A percentile compares a stretch with the other conserved stretches of the same genome.
These are phyloP conservation scores for Euspilapteryx auroguttella DNA, from an alignment of 2,888 invertebrate species.

Conservation along the genomic window DNA sequence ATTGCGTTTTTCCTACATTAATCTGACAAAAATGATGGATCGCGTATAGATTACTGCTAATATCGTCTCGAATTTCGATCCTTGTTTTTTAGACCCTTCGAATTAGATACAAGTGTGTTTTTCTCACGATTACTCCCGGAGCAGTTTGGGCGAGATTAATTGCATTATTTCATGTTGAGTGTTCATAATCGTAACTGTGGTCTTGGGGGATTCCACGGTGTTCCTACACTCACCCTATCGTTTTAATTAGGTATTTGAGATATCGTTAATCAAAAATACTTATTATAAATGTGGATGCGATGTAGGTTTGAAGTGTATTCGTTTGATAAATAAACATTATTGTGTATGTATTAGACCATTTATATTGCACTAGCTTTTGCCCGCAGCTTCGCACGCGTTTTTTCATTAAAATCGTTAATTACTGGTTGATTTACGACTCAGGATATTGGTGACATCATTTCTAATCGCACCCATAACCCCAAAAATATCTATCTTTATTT, in stretches of 20 bases:
- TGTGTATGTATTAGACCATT: too few species aligned
- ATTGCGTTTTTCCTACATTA: constrained; percentile 34
- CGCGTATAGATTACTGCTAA: constrained; percentile 15
- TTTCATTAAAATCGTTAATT: too few species aligned
- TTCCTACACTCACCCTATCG: constrained; percentile 47
- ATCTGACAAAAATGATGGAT: constrained; percentile 46
- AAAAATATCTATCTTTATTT: too few species aligned
- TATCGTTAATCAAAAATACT: constrained; percentile 42
- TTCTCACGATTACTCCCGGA: constrained; percentile 42
- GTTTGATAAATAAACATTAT: too few species aligned
- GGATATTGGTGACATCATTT: too few species aligned
- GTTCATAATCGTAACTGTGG: constrained; percentile 33
- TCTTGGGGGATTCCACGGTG: constrained; percentile 24
- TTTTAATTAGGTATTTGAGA: too few species aligned
- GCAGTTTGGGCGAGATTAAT: constrained; percentile 47
- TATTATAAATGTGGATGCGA: too few species aligned
- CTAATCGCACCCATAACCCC: too few species aligned
- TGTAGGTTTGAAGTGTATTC: too few species aligned
- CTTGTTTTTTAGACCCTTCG: constrained; percentile 31
- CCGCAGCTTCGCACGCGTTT: too few species aligned
- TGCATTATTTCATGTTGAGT: constrained; percentile 52
- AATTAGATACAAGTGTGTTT: constrained; percentile 26
- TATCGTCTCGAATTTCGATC: constrained; percentile 13
- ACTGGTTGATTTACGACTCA: too few species aligned
- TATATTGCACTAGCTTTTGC: too few species aligned